Conservation (phyloP, 2,113 vertebrate genomes). For the Eclectus roratus region DNA sequence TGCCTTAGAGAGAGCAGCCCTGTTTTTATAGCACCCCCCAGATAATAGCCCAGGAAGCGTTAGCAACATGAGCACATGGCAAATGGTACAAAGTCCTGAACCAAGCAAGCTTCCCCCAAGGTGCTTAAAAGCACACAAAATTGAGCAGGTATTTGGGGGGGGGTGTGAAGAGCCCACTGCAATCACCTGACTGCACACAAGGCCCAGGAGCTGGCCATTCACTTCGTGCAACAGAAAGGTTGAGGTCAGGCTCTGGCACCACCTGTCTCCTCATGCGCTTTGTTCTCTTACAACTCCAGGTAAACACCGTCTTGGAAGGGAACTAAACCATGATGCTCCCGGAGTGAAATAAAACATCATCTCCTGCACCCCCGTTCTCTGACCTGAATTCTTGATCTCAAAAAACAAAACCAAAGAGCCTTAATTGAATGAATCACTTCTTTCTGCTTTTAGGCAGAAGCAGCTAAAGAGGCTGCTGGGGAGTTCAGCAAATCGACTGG, state of each 20-base stretch:
- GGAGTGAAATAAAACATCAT: not conserved
- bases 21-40: not conserved
- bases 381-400: slow-evolving; percentile 35
- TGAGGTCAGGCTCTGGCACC: not conserved
- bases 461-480: not conserved
- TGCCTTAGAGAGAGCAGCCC: not conserved
- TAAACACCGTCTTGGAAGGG: not conserved
- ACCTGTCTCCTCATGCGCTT: not conserved
- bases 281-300: not conserved
- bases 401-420: slow-evolving; percentile 16
- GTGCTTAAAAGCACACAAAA: not conserved
- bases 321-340: not conserved
- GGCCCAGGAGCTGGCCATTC: not conserved
- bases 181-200: not conserved
- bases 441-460: slow-evolving; percentile 26
- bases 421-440: slow-evolving; percentile 21
- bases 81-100: not conserved
- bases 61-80: not conserved
- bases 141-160: not conserved
- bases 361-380: not conserved
- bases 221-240: not conserved
- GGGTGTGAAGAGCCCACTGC: not conserved
- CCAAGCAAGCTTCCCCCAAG: not conserved
- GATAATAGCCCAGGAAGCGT: not conserved
- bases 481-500: not conserved